A percentile compares a stretch with the other conserved stretches of the same genome.
Evolutionary conservation across 2,797 vertebrate genomes (phyloP).

Genomic region (Sebastolobus altivelis): DNA sequence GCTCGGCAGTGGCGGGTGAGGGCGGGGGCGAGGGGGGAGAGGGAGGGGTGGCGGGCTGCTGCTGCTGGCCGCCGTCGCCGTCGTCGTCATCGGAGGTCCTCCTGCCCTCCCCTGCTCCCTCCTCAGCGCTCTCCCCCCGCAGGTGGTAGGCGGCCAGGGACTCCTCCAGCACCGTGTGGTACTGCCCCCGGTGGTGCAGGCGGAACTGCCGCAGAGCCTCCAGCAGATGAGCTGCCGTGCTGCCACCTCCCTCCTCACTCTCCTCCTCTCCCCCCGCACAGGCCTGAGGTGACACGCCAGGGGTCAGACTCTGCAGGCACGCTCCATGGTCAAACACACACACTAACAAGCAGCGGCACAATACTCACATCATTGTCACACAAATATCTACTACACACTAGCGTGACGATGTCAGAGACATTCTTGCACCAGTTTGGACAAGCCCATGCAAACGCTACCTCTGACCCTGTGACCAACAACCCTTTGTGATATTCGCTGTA

Average conservation of each 20-base stretch:
- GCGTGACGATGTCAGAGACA: constrained; percentile 43
- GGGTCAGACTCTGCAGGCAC: constrained; percentile 87
- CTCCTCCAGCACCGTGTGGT: constrained; percentile 96
- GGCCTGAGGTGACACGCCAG: constrained; percentile 98
- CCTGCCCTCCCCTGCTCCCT: constrained; percentile 69
- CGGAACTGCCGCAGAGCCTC: constrained; percentile 98
- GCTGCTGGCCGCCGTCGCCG: constrained; percentile 63
- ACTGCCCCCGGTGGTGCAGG: constrained; percentile 98
- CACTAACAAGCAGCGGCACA: constrained; percentile 51
- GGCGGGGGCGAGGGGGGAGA: constrained; percentile 81
- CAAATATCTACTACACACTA: constrained; percentile 49
- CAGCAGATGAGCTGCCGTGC: constrained; percentile 92
- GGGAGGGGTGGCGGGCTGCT: constrained; percentile 85
- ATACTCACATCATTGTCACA: constrained; percentile 39
- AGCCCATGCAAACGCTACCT: constrained; percentile 57
- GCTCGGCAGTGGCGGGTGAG: constrained; percentile 70
- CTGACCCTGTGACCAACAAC: constrained; percentile 69
- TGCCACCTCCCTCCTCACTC: constrained; percentile 88
- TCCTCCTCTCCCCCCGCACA: constrained; percentile 87
- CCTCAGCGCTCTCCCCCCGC: constrained; percentile 74
- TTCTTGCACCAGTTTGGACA: constrained; percentile 44
- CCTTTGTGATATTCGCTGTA: constrained; percentile 62
- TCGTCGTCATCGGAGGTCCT: constrained; percentile 74
- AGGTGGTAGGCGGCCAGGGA: constrained; percentile 92
- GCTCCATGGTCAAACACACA: constrained; percentile 60